phyloP scores from a whole-genome alignment of 2,797 vertebrate genomes.

The Megalops cyprinoides region DNA sequence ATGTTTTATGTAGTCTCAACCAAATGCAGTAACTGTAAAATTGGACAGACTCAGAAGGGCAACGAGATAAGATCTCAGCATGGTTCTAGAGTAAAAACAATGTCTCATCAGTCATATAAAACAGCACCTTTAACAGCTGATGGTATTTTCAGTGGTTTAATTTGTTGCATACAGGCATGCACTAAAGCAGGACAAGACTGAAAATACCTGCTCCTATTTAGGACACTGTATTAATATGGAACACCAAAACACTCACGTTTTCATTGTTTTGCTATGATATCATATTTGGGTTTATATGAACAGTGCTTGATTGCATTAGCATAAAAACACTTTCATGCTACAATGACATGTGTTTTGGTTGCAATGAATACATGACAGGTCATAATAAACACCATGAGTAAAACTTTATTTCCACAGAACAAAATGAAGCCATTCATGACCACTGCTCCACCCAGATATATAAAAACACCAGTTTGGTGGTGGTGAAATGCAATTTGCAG shows the following conservation, averaged over 20 bases:
- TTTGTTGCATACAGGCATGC: constrained; percentile 41
- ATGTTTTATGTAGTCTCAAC: background rate
- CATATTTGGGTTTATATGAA: background rate
- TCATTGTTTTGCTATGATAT: constrained; percentile 12
- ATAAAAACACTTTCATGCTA: background rate
- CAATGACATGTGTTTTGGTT: constrained; percentile 13
- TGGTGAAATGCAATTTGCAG: constrained; percentile 30
- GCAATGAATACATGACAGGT: constrained; percentile 37
- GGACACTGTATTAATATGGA: background rate
- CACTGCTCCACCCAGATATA: constrained; percentile 29
- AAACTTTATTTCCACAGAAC: constrained; percentile 55
- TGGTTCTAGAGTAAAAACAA: constrained; percentile 44
- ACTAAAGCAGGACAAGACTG: constrained; percentile 28
- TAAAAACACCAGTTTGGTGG: constrained; percentile 44
- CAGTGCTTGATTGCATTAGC: background rate
- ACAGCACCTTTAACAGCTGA: constrained; percentile 60
- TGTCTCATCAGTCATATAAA: constrained; percentile 58
- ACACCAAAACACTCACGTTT: constrained; percentile 3
- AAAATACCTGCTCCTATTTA: constrained; percentile 14
- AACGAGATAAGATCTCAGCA: constrained; percentile 24
- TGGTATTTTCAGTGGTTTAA: constrained; percentile 48
- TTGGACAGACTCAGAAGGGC: constrained; percentile 46
- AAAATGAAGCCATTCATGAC: constrained; percentile 44
- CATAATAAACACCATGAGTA: constrained; percentile 55
- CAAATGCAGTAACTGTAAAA: constrained; percentile 24